phyloP scores from a whole-genome alignment of 1,140 invertebrate genomes.

The Papilio polytes region DNA sequence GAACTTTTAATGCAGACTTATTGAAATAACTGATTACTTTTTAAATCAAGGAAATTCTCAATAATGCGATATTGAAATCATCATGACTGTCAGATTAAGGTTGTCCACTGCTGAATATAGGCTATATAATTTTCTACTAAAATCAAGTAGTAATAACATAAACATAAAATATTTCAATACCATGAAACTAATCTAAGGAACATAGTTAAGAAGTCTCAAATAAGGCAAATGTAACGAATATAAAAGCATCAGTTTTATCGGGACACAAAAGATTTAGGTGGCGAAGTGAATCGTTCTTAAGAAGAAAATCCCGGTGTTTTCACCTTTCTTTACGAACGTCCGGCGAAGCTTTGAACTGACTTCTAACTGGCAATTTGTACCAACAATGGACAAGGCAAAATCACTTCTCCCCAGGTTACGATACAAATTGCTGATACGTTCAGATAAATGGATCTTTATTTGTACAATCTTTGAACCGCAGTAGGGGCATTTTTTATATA shows the following conservation, averaged over 20 bases:
- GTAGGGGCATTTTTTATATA: no score
- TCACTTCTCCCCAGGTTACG: not conserved
- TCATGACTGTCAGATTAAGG: no score
- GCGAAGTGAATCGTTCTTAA: not conserved
- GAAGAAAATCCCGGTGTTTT: constrained; percentile 1
- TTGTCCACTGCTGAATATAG: no score
- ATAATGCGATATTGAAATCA: no score
- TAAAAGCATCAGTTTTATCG: not conserved
- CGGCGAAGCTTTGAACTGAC: not conserved
- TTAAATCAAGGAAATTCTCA: no score
- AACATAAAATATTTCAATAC: no score
- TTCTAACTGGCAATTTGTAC: constrained; percentile 8
- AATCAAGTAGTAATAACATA: no score
- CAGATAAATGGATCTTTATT: not conserved
- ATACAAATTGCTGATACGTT: not conserved
- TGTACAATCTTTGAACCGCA: not conserved
- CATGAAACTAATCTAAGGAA: no score
- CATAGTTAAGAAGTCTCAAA: no score
- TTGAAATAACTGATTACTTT: no score
- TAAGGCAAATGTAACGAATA: not conserved
- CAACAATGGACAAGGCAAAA: not conserved
- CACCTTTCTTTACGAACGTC: constrained; percentile 12
- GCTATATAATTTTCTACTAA: no score
- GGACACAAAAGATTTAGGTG: not conserved
- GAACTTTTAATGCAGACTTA: not conserved